Base-by-base conservation (phyloP, 2,113 vertebrate species). In the Tachysurus fulvidraco region DNA sequence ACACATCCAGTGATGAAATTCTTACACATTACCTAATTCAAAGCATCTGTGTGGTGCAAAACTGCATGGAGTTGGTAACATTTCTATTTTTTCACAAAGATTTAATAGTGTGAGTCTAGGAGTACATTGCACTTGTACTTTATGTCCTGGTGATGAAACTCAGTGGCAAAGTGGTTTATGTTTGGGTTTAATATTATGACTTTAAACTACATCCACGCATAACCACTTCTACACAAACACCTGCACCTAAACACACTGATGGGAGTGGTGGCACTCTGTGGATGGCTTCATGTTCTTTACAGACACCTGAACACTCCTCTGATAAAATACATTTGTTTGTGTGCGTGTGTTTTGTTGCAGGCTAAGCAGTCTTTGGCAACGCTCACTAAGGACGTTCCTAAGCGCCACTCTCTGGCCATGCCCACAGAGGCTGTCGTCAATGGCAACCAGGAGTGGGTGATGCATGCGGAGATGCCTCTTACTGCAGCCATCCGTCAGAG, bases 381-480 rank as follows among this genome's bases (percentile, higher is more conserved):
- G 0, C 95, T 99, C 91, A 99, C 97, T 91, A 99, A 99, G 96
- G 98, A 98, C 0, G 98, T 98, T 80, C 97, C 98, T 90, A 99
- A 99, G 94, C 95, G 98, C 41, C 98, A 99, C 74, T 99, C 98
- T 0, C 92, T 99, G 89, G 97, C 97, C 90, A 99, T 99, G 98
- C 98, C 98, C 0, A 96, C 97, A 0, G 98, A 99, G 92, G 95
- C 97, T 0, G 96, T 99, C 91, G 95, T 99, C 90, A 99, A 99
- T 0, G 98, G 98, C 88, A 99, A 97, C 94, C 98, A 99, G 95
- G 98, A 99, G 94, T 99, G 98, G 98, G 98, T 99, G 94, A 97
- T 98, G 94, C 97, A 99, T 90, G 97, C 97, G 0, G 98, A 99
- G 94, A 96, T 99, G 82, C 98, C 98, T 0, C 96, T 99, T 91